Conservation (phyloP, 2,888 invertebrate species). For the Drosophila histrio region DNA sequence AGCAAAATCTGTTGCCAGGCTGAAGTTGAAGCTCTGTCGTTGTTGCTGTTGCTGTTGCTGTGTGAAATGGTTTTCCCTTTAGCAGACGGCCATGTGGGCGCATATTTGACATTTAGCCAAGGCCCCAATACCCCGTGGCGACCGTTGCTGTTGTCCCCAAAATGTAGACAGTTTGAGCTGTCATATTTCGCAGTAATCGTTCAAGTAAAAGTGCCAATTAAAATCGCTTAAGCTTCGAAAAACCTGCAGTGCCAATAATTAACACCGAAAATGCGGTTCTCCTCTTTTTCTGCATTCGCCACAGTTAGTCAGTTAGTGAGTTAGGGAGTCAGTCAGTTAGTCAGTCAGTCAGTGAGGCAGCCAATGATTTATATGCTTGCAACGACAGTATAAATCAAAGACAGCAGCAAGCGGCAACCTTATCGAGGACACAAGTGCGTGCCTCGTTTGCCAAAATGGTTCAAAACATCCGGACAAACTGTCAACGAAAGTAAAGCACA, state of each 20-base stretch:
- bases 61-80: slow-evolving; percentile 34
- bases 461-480: slow-evolving; percentile 52
- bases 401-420: slow-evolving; percentile 38
- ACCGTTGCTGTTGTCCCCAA: not conserved
- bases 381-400: slow-evolving; percentile 66
- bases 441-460: slow-evolving; percentile 60
- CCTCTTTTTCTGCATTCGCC: slow-evolving; percentile 5
- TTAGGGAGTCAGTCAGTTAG: slow-evolving; percentile 36
- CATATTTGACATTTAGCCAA: slow-evolving; percentile 39
- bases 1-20: slow-evolving; percentile 37
- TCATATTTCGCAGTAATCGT: slow-evolving; percentile 68
- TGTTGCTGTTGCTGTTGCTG: slow-evolving; percentile 24
- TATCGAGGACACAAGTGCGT: slow-evolving; percentile 77
- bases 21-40: not conserved
- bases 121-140: too few relatives aligned
- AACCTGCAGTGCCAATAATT: slow-evolving; percentile 58
- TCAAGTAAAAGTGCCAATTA: slow-evolving; percentile 74
- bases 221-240: slow-evolving; percentile 49
- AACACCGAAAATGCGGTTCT: slow-evolving; percentile 55
- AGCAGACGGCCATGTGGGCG: slow-evolving; percentile 33
- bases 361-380: slow-evolving; percentile 62
- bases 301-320: slow-evolving; percentile 14
- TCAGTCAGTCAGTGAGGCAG: slow-evolving; percentile 44
- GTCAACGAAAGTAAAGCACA: slow-evolving; percentile 76
- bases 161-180: slow-evolving; percentile 39